Percentiles rank a stretch among this genome's conserved stretches.
Conservation (phyloP, 2,113 vertebrate genomes). For the Trogon surrucura region DNA sequence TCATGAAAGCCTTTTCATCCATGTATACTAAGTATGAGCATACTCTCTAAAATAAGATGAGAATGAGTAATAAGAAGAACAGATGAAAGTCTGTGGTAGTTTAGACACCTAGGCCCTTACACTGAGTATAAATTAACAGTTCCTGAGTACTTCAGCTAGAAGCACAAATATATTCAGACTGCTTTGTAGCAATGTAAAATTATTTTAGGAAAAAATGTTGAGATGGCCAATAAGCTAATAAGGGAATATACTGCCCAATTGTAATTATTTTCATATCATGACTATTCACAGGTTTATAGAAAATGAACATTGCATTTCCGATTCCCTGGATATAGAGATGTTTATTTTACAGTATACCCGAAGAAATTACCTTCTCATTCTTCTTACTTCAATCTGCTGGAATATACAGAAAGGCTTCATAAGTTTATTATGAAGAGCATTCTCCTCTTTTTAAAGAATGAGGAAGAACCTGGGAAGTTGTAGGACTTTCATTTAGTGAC, state of each 20-base stretch:
- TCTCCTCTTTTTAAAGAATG: not conserved
- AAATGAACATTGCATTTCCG: constrained; percentile 18
- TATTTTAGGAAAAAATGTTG: not conserved
- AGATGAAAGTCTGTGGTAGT: not conserved
- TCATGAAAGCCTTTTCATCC: not conserved
- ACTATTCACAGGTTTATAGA: not conserved
- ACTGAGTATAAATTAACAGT: not conserved
- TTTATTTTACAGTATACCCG: constrained; percentile 38
- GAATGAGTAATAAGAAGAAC: not conserved
- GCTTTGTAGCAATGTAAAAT: rapidly evolving
- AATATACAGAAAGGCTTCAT: not conserved
- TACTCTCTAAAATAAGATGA: not conserved
- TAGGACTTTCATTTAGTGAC: not conserved
- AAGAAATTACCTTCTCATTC: not conserved
- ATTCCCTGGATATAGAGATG: not conserved
- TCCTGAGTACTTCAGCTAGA: not conserved
- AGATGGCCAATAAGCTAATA: not conserved
- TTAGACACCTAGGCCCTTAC: not conserved
- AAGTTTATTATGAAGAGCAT: not conserved
- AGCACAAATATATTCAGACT: not conserved
- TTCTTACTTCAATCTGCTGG: not conserved
- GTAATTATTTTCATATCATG: not conserved
- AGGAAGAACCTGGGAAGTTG: not conserved
- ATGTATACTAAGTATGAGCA: not conserved
- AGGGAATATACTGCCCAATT: not conserved